phyloP scores from a whole-genome alignment of 2,113 vertebrate genomes.

The Perca schrenkii region DNA sequence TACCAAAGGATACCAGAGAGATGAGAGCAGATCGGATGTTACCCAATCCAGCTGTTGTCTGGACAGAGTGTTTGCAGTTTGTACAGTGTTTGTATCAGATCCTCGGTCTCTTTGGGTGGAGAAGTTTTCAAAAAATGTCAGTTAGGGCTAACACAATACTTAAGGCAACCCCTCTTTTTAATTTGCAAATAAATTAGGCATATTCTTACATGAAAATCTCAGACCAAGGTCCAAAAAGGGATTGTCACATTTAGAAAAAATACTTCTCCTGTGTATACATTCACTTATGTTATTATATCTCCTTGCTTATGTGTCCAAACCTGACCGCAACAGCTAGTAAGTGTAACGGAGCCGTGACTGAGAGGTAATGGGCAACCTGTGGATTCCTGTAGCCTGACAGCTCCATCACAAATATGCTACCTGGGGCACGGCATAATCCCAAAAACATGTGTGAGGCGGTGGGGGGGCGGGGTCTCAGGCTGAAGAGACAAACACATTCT shows the following conservation, averaged over 20 bases:
- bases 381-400: slow-evolving; percentile 15
- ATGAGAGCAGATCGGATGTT: slow-evolving; percentile 11
- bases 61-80: slow-evolving; percentile 19
- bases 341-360: background rate
- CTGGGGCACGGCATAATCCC: slow-evolving; percentile 46
- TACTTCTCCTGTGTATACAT: background rate
- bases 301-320: background rate
- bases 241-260: background rate
- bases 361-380: slow-evolving; percentile 8
- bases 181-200: background rate
- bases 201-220: background rate
- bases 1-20: slow-evolving; percentile 43
- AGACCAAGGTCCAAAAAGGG: background rate
- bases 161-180: background rate
- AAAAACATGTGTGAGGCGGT: slow-evolving; percentile 31
- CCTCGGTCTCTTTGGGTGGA: slow-evolving; percentile 29
- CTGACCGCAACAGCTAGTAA: background rate
- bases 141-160: background rate
- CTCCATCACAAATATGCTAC: slow-evolving; percentile 27
- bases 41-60: slow-evolving; percentile 30
- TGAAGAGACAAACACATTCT: slow-evolving; percentile 37
- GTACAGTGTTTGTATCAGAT: slow-evolving; percentile 5
- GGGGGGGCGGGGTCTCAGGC: background rate
- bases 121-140: slow-evolving; percentile 15
- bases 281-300: background rate